Evolutionary conservation across 2,888 invertebrate genomes (phyloP).

Genomic region (Tiliacea aurago): DNA sequence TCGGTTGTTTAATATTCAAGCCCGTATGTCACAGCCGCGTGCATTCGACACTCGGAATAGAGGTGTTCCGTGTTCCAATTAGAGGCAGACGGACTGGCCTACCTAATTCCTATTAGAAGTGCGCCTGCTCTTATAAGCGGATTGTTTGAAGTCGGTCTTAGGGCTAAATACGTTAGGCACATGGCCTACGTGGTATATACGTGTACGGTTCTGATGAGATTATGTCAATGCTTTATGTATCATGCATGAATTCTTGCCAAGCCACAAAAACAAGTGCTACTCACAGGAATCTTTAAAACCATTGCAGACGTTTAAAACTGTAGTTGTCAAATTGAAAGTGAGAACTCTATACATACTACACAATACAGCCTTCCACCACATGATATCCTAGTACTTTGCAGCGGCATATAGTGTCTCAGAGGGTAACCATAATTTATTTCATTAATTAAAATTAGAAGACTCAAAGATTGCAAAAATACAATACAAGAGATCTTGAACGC

Average conservation of each 20-base stretch:
- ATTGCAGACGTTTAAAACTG: background rate
- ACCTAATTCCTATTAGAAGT: conserved; percentile 71
- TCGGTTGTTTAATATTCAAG: conserved; percentile 38
- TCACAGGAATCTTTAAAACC: background rate
- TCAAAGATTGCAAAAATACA: background rate
- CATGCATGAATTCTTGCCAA: background rate
- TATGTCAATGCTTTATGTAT: background rate
- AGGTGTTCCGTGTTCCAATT: conserved; percentile 67
- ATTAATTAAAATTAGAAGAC: background rate
- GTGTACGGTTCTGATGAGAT: background rate
- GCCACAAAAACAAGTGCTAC: background rate
- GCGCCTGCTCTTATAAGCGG: conserved; percentile 53
- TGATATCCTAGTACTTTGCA: background rate
- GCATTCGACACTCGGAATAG: conserved; percentile 62
- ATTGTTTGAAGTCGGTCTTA: conserved; percentile 50
- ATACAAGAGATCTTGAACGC: background rate
- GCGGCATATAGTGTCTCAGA: background rate
- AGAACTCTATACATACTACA: background rate
- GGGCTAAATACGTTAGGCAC: background rate
- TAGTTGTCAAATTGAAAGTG: background rate
- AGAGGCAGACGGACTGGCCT: conserved; percentile 61
- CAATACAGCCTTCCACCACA: background rate
- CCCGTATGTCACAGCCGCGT: conserved; percentile 50
- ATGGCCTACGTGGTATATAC: background rate
- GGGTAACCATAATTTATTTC: background rate